A percentile compares a stretch with the other conserved stretches of the same genome.
Evolutionary conservation across 2,888 invertebrate genomes (phyloP).

Genomic region (Iselma pallidipennis): DNA sequence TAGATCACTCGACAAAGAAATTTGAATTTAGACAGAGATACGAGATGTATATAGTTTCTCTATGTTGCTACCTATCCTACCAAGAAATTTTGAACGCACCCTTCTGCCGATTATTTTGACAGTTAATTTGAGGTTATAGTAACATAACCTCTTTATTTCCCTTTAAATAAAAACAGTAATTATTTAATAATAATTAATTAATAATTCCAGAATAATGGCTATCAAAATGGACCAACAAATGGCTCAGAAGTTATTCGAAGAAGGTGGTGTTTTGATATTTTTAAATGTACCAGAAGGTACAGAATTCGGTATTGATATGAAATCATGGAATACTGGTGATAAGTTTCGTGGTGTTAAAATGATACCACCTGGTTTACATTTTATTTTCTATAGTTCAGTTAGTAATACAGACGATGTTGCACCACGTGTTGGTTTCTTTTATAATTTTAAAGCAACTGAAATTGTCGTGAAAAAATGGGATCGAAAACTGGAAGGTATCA

Average conservation of each 20-base stretch:
- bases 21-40: too few species aligned
- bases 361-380: slow-evolving; percentile 97
- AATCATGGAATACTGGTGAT: slow-evolving; percentile 86
- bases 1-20: too few species aligned
- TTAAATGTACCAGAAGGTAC: slow-evolving; percentile 87
- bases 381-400: slow-evolving; percentile 81
- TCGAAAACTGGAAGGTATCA: slow-evolving; percentile 72
- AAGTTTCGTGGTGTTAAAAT: slow-evolving; percentile 96
- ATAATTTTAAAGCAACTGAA: slow-evolving; percentile 81
- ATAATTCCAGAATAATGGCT: neutral
- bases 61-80: too few species aligned
- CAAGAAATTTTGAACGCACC: too few species aligned
- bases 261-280: slow-evolving; percentile 83
- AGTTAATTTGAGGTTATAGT: too few species aligned
- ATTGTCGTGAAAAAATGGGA: slow-evolving; percentile 91
- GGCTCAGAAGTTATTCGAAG: slow-evolving; percentile 74
- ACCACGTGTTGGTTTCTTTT: slow-evolving; percentile 73
- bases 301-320: slow-evolving; percentile 95
- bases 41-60: too few species aligned
- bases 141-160: too few species aligned
- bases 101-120: too few species aligned
- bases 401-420: slow-evolving; percentile 67
- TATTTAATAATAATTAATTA: too few species aligned
- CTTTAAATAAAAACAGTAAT: too few species aligned
- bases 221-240: slow-evolving; percentile 70